These are phyloP conservation scores for Psilopogon haemacephalus DNA, from an alignment of 2,113 vertebrate species.

Conservation along the genomic window DNA sequence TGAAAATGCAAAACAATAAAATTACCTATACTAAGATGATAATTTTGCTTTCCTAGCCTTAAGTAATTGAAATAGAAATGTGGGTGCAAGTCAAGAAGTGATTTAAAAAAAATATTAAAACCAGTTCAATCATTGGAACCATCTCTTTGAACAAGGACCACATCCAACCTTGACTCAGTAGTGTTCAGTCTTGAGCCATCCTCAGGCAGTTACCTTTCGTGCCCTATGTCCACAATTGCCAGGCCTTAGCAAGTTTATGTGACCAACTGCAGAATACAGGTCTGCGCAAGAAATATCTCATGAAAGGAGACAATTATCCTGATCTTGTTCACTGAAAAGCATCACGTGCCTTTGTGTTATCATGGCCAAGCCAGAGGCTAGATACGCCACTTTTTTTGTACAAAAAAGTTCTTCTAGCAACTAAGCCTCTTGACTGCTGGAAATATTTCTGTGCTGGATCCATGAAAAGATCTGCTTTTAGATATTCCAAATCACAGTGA, in stretches of 20 bases:
- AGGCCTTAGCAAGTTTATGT: neutral
- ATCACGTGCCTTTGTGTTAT: neutral
- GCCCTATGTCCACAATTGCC: fast-evolving
- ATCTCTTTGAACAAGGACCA: neutral
- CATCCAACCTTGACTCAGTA: neutral
- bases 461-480: neutral
- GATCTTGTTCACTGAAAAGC: neutral
- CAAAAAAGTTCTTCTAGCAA: neutral
- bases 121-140: neutral
- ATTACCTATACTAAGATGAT: neutral
- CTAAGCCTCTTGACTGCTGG: neutral
- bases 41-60: neutral
- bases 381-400: neutral
- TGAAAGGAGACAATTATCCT: neutral
- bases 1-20: neutral
- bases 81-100: neutral
- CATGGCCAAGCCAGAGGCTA: neutral
- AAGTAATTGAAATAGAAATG: neutral
- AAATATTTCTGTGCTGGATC: neutral
- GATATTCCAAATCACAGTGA: neutral
- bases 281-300: neutral
- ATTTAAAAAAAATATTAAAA: neutral
- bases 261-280: neutral
- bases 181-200: neutral
- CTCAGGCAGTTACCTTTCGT: neutral